These are phyloP conservation scores for Tanytarsus gracilentus DNA, from an alignment of 2,888 invertebrate genomes.

Conservation along the genomic window DNA sequence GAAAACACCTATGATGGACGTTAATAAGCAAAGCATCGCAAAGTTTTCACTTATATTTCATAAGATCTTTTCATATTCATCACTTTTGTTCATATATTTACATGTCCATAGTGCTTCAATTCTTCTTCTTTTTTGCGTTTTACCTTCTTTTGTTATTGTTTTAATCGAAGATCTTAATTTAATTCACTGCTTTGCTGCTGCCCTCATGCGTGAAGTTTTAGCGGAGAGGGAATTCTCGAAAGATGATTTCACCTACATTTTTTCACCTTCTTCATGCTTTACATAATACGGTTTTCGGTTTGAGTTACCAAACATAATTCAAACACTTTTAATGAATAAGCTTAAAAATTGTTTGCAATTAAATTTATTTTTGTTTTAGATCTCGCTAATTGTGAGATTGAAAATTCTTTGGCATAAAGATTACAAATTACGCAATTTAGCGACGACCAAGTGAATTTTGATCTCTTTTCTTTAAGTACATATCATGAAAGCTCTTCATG, in stretches of 20 bases:
- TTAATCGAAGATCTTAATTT: conserved; percentile 26
- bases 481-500: no score
- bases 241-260: conserved; percentile 22
- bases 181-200: conserved; percentile 15
- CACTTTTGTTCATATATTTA: not conserved
- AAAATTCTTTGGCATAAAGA: no score
- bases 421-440: no score
- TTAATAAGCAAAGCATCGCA: conserved; percentile 8
- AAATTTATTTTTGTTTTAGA: no score
- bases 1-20: conserved; percentile 12
- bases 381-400: no score
- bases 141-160: conserved; percentile 13
- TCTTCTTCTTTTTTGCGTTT: conserved; percentile 1
- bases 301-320: conserved; percentile 1
- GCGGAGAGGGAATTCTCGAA: conserved; percentile 11
- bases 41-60: conserved; percentile 25
- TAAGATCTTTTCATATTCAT: conserved; percentile 11
- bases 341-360: no score
- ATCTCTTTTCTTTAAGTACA: no score
- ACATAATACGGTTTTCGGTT: conserved; percentile 13
- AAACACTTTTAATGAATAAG: not conserved
- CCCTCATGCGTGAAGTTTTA: conserved; percentile 11
- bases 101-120: conserved; percentile 21
- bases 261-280: conserved; percentile 7
- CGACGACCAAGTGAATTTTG: no score